Evolutionary conservation across 2,888 invertebrate genomes (phyloP), one percentile per base, ranked within the genome.

Genomic region (Drosophila neotestacea): DNA sequence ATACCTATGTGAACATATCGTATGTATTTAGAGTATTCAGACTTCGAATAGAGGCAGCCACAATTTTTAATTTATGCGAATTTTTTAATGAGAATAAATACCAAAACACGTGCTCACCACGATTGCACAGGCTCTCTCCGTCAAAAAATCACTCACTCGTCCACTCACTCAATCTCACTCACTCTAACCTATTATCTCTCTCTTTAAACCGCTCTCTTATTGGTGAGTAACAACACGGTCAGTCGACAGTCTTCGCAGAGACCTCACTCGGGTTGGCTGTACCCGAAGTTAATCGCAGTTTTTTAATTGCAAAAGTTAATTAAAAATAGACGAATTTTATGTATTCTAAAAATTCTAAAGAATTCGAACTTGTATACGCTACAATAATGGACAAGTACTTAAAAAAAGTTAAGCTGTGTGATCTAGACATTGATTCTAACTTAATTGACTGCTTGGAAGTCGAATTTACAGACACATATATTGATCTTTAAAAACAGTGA

Each of bases 101-200:
- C 48, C 5, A 58, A 36, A 38, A 52, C 60, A 65, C 60, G 51
- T 65, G 52, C 50, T 59, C 51, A 38, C 9, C 5, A 41, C n/a
- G 34, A 38, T 39, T 39, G 22, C 50, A 36, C 6, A 6, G 9
- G 22, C 22, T 36, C 50, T n/a, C n/a, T 36, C 22, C 22, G 5
- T 32, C n/a, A 27, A 6, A 7, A 13, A 30, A 6, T 11, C 34
- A 22, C 34, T 39, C 48, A 22, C 54, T 51, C 16, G 13, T 4
- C 6, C 34, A 22, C 34, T 39, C 48, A 22, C 54, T 51, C 16
- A 13, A 34, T 50, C 41, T 36, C 36, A 7, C 58, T 47, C 36
- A 16, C 63, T 13, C 22, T 2, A 22, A 22, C 22, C 22, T 34
- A 16, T 6, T 46, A 41, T n/a, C 30, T 27, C 47, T 46, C 50